Conservation (phyloP, 2,113 vertebrate genomes). For the Sturnus vulgaris region DNA sequence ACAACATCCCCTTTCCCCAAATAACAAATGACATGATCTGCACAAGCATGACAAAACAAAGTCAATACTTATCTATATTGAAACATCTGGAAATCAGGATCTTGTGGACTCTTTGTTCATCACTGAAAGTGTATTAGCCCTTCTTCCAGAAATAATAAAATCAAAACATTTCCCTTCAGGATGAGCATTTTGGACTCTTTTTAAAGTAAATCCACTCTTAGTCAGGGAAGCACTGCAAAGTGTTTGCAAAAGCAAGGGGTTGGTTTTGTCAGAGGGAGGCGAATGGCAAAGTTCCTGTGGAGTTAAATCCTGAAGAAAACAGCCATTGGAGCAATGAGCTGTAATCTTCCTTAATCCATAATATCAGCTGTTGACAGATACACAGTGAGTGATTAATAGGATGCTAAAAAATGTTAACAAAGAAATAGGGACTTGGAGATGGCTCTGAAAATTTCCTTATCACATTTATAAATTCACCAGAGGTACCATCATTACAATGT, state of each 20-base stretch:
- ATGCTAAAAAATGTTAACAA: constrained; percentile 20
- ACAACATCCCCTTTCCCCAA: not conserved
- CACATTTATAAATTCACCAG: not conserved
- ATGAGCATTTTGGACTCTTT: not conserved
- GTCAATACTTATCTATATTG: not conserved
- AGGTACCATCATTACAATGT: not conserved
- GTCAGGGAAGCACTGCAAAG: not conserved
- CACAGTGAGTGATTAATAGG: not conserved
- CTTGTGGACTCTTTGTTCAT: not conserved
- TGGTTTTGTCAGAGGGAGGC: not conserved
- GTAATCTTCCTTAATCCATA: constrained; percentile 38
- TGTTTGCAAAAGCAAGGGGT: not conserved
- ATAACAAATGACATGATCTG: not conserved
- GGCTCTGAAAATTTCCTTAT: not conserved
- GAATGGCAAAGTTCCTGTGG: not conserved
- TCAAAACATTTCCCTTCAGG: not conserved
- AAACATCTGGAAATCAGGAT: not conserved
- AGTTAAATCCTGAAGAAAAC: constrained; percentile 11
- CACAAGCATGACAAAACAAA: not conserved
- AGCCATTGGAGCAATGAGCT: not conserved
- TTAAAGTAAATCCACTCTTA: not conserved
- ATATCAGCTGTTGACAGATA: constrained; percentile 29
- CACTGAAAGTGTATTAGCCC: not conserved
- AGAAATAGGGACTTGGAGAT: not conserved
- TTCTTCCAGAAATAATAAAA: not conserved